A percentile compares a stretch with the other conserved stretches of the same genome.
phyloP scores from a whole-genome alignment of 2,113 vertebrate species.

The Albula glossodonta region DNA sequence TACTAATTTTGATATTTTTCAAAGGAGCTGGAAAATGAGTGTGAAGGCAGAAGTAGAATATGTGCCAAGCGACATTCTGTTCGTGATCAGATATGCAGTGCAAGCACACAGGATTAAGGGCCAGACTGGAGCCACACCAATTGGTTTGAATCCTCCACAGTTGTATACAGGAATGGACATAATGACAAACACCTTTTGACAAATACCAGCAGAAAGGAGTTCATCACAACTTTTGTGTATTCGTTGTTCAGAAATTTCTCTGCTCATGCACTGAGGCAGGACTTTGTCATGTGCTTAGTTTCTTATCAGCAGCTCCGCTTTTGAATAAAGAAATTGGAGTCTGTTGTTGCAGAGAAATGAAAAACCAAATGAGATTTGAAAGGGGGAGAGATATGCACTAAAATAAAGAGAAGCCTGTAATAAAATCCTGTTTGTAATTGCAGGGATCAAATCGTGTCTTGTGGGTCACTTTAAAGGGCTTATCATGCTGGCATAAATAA shows the following conservation, averaged over 20 bases:
- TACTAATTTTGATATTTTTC: conserved; percentile 16
- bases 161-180: too few relatives aligned
- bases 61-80: not conserved
- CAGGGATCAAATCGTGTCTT: conserved; percentile 1
- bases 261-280: conserved; percentile 14
- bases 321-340: not conserved
- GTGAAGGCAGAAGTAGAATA: not conserved
- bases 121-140: not conserved
- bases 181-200: not conserved
- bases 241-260: not conserved
- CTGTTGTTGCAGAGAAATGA: conserved; percentile 20
- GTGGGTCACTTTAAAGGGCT: not conserved
- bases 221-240: not conserved
- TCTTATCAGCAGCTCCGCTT: conserved; percentile 15
- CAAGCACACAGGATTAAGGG: not conserved
- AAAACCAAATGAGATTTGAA: conserved; percentile 32
- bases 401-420: conserved; percentile 19
- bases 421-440: conserved; percentile 19
- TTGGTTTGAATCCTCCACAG: not conserved
- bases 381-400: conserved; percentile 24
- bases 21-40: conserved; percentile 9
- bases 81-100: not conserved
- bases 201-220: not conserved
- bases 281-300: conserved; percentile 13
- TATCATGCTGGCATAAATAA: not conserved